Percentiles rank a stretch among this genome's conserved stretches.
Conservation (phyloP, 2,113 vertebrate genomes). For the Leptocoma aspasia region DNA sequence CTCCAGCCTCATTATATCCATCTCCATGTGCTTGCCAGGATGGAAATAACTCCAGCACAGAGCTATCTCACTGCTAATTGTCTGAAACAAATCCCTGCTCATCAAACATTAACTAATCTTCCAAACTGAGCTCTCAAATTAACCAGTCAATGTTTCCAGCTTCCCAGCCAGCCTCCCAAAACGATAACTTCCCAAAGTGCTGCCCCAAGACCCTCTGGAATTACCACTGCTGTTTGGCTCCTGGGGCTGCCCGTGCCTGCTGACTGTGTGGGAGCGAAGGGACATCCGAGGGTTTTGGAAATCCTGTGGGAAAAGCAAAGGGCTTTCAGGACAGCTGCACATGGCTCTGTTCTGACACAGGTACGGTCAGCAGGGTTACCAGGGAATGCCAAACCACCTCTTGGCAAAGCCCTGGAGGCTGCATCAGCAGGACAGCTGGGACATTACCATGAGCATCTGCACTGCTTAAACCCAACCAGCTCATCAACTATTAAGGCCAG, state of each 20-base stretch:
- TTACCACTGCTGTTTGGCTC: background rate
- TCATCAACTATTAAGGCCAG: background rate
- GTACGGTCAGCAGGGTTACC: accelerated
- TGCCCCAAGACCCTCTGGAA: background rate
- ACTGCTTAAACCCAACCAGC: background rate
- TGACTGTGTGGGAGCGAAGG: background rate
- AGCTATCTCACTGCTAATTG: background rate
- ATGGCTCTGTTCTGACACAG: no score
- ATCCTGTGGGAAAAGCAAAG: conserved; percentile 20
- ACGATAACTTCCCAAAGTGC: background rate
- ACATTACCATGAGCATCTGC: background rate
- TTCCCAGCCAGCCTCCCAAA: background rate
- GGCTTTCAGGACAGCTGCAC: background rate
- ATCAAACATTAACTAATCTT: background rate
- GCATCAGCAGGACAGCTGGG: background rate
- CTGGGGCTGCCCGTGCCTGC: background rate
- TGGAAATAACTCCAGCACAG: background rate
- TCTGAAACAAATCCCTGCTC: background rate
- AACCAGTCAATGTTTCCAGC: background rate
- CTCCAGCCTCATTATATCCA: background rate
- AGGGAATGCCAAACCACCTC: background rate
- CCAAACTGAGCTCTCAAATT: background rate
- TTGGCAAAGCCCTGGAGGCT: background rate
- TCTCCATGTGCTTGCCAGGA: background rate
- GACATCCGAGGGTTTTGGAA: background rate